These are phyloP conservation scores for Vollenhovia emeryi DNA, from an alignment of 1,140 invertebrate species.

Conservation along the genomic window DNA sequence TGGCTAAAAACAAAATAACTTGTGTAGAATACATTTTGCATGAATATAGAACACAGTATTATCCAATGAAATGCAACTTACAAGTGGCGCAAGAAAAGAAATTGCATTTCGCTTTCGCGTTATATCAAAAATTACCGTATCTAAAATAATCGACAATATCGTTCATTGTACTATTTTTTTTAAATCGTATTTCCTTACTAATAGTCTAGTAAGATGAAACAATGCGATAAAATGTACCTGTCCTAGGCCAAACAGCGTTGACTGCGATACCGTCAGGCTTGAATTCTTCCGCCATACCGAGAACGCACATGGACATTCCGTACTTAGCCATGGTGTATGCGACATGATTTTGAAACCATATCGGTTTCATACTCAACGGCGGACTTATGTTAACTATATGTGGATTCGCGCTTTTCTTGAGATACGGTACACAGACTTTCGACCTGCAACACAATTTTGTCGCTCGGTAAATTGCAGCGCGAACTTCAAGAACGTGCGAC, in stretches of 20 bases:
- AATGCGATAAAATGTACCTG: conserved; percentile 86
- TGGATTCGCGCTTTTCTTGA: conserved; percentile 95
- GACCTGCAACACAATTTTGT: conserved; percentile 88
- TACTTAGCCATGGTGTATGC: conserved; percentile 99
- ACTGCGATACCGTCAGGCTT: conserved; percentile 94
- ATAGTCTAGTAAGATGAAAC: neutral
- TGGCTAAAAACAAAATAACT: conserved; percentile 87
- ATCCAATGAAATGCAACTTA: neutral
- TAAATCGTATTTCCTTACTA: neutral
- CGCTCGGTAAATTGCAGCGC: neutral
- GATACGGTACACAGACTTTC: conserved; percentile 95
- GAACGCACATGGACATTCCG: conserved; percentile 99
- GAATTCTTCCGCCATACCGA: conserved; percentile 98
- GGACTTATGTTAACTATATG: conserved; percentile 99
- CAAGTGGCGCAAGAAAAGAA: neutral
- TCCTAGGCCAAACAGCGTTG: conserved; percentile 98
- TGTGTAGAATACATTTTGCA: neutral
- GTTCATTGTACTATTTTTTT: neutral
- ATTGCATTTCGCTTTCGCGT: neutral
- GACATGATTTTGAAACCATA: conserved; percentile 97
- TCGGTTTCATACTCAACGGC: conserved; percentile 94
- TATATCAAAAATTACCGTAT: neutral
- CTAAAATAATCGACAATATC: neutral
- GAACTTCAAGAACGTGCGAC: neutral
- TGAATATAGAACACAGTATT: conserved; percentile 8